Evolutionary conservation across 2,888 invertebrate genomes (phyloP).

Genomic region (Papilio protenor): DNA sequence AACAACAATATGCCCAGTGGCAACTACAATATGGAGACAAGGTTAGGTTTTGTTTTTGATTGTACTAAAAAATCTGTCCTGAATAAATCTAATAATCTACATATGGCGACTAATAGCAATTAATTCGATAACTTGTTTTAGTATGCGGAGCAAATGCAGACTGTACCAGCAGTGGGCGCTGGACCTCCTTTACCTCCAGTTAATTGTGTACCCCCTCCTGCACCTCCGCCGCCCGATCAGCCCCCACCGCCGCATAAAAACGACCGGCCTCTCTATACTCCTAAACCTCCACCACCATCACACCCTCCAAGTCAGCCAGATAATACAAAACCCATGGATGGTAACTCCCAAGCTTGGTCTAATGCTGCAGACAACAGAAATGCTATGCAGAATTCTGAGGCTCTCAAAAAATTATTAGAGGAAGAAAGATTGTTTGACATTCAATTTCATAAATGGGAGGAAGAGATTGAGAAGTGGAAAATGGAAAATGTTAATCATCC

Average conservation of each 20-base stretch:
- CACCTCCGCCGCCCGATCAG: slow-evolving; percentile 62
- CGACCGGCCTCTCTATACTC: slow-evolving; percentile 70
- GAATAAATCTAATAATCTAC: neutral
- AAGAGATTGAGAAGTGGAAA: slow-evolving; percentile 96
- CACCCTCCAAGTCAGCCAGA: slow-evolving; percentile 45
- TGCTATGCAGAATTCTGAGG: slow-evolving; percentile 57
- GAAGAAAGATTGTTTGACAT: slow-evolving; percentile 94
- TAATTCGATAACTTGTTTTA: slow-evolving; percentile 54
- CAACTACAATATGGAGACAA: slow-evolving; percentile 90
- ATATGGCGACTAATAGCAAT: neutral
- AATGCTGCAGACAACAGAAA: slow-evolving; percentile 53
- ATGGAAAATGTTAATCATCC: slow-evolving; percentile 96
- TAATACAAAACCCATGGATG: slow-evolving; percentile 53
- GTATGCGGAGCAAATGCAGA: slow-evolving; percentile 77
- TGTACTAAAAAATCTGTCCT: neutral
- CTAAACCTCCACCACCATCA: slow-evolving; percentile 46
- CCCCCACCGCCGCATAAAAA: slow-evolving; percentile 76
- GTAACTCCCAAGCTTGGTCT: slow-evolving; percentile 66
- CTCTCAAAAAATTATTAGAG: slow-evolving; percentile 74
- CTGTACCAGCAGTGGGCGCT: slow-evolving; percentile 61
- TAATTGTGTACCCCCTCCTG: slow-evolving; percentile 54
- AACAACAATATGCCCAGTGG: slow-evolving; percentile 91
- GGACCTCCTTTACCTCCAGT: slow-evolving; percentile 61
- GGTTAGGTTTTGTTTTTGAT: slow-evolving; percentile 66
- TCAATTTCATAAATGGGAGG: slow-evolving; percentile 96